Conservation (phyloP, 30 jellyfish, hydroid and myxozoan genomes). For the Hydractinia symbiolongicarpus region DNA sequence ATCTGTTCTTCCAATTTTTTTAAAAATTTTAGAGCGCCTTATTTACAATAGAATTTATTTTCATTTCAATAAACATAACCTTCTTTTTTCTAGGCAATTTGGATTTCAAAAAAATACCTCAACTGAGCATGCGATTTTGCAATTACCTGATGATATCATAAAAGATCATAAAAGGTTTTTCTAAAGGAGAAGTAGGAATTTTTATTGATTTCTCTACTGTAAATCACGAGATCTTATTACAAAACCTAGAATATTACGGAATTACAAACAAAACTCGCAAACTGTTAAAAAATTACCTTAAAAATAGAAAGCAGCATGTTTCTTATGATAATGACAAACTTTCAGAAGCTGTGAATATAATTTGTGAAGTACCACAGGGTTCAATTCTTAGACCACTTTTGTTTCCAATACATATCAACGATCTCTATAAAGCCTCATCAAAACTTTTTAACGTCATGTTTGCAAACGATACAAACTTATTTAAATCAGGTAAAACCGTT, state of each 20-base stretch:
- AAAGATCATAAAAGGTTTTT: slow-evolving; percentile 2
- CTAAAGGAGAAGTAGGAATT: background rate
- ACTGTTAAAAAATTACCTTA: background rate
- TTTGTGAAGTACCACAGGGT: background rate
- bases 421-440: slow-evolving; percentile 6
- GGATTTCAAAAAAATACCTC: background rate
- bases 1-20: too few relatives aligned
- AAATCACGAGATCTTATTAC: background rate
- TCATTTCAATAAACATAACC: too few relatives aligned
- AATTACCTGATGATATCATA: background rate
- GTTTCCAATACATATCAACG: background rate
- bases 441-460: background rate
- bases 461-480: too few relatives aligned
- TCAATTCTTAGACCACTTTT: background rate
- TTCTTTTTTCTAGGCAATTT: background rate
- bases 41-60: too few relatives aligned
- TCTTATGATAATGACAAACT: slow-evolving; percentile 1
- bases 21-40: too few relatives aligned
- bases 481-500: too few relatives aligned
- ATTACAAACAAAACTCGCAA: background rate
- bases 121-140: background rate
- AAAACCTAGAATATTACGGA: background rate
- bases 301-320: background rate
- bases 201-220: too few relatives aligned
- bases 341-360: background rate